phyloP scores from a whole-genome alignment of 2,888 invertebrate genomes.

The Brachycybe producta region DNA sequence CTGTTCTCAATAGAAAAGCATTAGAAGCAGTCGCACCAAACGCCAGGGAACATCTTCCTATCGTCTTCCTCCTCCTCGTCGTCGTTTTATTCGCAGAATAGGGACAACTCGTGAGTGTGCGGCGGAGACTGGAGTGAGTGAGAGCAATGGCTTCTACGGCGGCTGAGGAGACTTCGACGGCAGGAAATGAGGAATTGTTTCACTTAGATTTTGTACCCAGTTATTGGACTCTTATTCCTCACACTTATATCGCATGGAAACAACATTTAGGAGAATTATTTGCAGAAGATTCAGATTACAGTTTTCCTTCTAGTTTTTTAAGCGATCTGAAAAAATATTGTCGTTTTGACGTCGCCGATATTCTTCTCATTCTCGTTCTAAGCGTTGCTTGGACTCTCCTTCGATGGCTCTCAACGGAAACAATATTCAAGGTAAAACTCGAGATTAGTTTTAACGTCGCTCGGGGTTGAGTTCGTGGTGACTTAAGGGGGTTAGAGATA shows the following conservation, averaged over 20 bases:
- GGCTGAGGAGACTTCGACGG: no score
- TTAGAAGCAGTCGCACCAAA: no score
- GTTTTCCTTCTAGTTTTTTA: slow-evolving; percentile 8
- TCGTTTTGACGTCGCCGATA: slow-evolving; percentile 12
- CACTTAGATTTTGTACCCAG: slow-evolving; percentile 5
- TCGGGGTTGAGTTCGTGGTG: slow-evolving; percentile 2
- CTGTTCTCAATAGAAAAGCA: no score
- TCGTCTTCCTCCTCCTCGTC: background rate
- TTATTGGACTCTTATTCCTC: slow-evolving; percentile 5
- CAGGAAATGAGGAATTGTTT: no score
- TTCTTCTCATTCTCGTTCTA: slow-evolving; percentile 20
- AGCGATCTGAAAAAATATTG: slow-evolving; percentile 14
- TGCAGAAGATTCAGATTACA: slow-evolving; percentile 9
- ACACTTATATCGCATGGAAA: background rate
- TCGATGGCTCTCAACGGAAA: slow-evolving; percentile 21
- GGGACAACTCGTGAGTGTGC: no score
- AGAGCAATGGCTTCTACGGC: no score
- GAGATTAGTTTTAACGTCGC: background rate
- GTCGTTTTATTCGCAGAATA: no score
- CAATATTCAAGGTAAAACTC: slow-evolving; percentile 23
- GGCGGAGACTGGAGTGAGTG: no score
- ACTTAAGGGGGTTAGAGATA: no score
- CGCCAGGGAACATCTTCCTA: no score
- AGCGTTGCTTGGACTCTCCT: slow-evolving; percentile 23
- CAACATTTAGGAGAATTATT: background rate